phyloP scores from a whole-genome alignment of 2,888 invertebrate species.

The Parnassius smintheus region DNA sequence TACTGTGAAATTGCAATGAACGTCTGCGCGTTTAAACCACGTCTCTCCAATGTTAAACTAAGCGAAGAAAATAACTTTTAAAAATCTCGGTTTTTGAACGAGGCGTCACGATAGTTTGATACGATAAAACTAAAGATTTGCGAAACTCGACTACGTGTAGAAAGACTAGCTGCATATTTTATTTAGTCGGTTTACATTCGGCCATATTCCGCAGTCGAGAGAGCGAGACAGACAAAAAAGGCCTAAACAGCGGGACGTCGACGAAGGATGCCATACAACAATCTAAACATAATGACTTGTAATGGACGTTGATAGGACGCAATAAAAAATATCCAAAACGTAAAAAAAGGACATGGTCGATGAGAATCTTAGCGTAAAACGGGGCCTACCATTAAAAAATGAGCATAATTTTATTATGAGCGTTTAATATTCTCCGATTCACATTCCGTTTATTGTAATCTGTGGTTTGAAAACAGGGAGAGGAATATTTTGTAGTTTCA shows the following conservation, averaged over 20 bases:
- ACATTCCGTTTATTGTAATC: constrained; percentile 54
- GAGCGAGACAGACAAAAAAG: constrained; percentile 38
- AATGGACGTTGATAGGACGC: constrained; percentile 62
- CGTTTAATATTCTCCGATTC: constrained; percentile 36
- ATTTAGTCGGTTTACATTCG: constrained; percentile 37
- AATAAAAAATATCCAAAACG: constrained; percentile 23
- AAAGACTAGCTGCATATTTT: constrained; percentile 29
- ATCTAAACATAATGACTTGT: constrained; percentile 66
- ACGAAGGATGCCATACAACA: constrained; percentile 56
- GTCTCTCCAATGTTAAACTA: background rate
- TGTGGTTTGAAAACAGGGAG: constrained; percentile 38
- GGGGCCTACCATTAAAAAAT: constrained; percentile 29
- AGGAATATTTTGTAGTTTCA: constrained; percentile 46
- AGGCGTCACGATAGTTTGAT: constrained; percentile 41
- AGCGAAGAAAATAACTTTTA: constrained; percentile 25
- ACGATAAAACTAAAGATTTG: constrained; percentile 41
- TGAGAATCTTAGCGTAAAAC: constrained; percentile 33
- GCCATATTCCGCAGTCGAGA: constrained; percentile 28
- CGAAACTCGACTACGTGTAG: constrained; percentile 33
- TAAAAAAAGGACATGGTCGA: constrained; percentile 23
- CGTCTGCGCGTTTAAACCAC: background rate
- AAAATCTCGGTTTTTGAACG: constrained; percentile 34
- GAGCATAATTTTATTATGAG: constrained; percentile 34
- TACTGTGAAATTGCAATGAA: constrained; percentile 19
- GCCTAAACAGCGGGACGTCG: constrained; percentile 57